Base-by-base conservation (phyloP, 2,797 vertebrate species). In the Meriones psammophilus region DNA sequence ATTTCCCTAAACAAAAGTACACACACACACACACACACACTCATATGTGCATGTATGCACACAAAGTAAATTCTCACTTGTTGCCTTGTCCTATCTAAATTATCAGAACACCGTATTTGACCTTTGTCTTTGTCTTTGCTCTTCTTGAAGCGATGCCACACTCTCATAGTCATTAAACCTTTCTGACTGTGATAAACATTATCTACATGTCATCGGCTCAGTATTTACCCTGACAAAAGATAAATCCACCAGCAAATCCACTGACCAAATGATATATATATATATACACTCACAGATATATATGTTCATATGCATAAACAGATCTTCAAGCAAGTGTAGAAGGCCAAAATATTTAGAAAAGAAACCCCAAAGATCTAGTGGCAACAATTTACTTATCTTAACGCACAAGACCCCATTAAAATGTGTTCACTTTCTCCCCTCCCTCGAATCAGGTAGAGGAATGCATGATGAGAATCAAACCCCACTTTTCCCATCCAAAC, bases 301-400 rank as follows among this genome's bases (percentile, higher is more conserved):
- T 68, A 28, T 54, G 3, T 68, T 33, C 3, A n/a, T 6, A 69
- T n/a, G 6, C 39, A 73, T 71, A 89, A 15, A 83, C 17, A 91
- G 64, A n/a, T 20, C 10, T 74, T 30, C 20, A 54, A 88, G 33
- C 36, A 46, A 10, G 66, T 80, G 1, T 42, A 88, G 60, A 92
- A 90, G 20, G 74, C 28, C 73, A 81, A 79, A 81, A 92, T 77
- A 93, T 76, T 95, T 79, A 88, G 39, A 28, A 69, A 64, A 85
- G 0, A 77, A 96, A 74, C 18, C 9, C 7, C 1, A 68, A 83
- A 54, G 10, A 74, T 4, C 1, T 26, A 88, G 76, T 0, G 9
- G 89, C 33, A 69, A 56, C 84, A 50, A 83, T 73, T 94, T 91
- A 92, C 93, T 89, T 86, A 80, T 58, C 73, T 95, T 69, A 56